Base-by-base conservation (phyloP, 1,140 invertebrate species). In the Plectrocnemia conspersa region DNA sequence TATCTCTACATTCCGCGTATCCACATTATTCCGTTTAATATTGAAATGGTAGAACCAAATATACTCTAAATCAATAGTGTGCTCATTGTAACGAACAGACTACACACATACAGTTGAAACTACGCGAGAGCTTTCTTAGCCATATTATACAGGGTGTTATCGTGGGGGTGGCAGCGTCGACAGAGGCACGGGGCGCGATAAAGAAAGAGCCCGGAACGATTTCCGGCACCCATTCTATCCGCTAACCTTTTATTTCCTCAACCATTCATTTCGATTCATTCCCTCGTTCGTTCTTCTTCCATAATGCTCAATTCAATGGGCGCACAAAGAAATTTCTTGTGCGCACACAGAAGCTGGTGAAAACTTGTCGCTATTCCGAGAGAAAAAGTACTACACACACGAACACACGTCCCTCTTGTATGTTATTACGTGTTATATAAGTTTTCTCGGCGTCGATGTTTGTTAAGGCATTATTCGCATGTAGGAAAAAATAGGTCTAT, bases 141-240 rank as follows among this genome's bases (percentile, higher is more conserved):
- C n/a, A n/a, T n/a, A n/a, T n/a, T n/a, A n/a, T 47, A 16, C 15
- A n/a, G 55, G 27, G 48, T 29, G 25, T 19, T 9, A 19, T 29
- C 22, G 22, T n/a, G 29, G 32, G 19, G 21, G 21, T 18, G 35
- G 33, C 24, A 13, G 18, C 11, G 23, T 23, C 11, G 18, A 32
- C 41, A 29, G 41, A 46, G 40, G 48, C 29, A 41, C 15, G 33
- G 18, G 42, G 36, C 29, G 40, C 42, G 36, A 49, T 25, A 35
- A 59, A 55, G 58, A 60, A 60, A 60, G 54, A 55, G 27, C 49
- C 38, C 36, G 23, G 42, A 60, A 60, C 58, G 58, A 60, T 60
- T 56, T 60, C 58, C 58, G 58, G 58, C 49, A 54, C 41, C 53
- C 57, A 59, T 54, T 54, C 52, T 59, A 52, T 38, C 41, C 46